Evolutionary conservation across 2,797 vertebrate species (phyloP).

Genomic region (Myripristis murdjan): DNA sequence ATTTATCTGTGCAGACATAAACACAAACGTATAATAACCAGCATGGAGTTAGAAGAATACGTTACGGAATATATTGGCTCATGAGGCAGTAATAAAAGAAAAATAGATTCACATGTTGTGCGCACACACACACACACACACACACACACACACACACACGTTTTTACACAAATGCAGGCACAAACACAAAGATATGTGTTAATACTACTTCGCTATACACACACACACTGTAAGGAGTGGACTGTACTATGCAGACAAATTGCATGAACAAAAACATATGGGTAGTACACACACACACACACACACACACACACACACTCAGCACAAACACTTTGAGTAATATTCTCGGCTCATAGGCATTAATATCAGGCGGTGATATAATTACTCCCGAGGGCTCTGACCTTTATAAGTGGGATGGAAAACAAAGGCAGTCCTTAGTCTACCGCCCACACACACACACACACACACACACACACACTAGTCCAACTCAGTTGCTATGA

Average conservation of each 20-base stretch:
- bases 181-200: too few species aligned
- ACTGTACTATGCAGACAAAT: not conserved
- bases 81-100: too few species aligned
- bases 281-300: constrained; percentile 14
- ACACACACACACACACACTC: constrained; percentile 48
- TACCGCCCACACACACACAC: constrained; percentile 39
- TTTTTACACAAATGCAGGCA: constrained; percentile 13
- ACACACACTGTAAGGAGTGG: not conserved
- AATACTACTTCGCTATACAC: too few species aligned
- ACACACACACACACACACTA: constrained; percentile 18
- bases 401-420: constrained; percentile 86
- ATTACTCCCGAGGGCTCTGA: constrained; percentile 78
- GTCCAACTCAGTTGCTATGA: constrained; percentile 75
- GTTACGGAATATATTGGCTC: too few species aligned
- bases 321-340: constrained; percentile 42
- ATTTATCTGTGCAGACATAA: too few species aligned
- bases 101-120: too few species aligned
- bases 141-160: constrained; percentile 20
- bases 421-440: constrained; percentile 80
- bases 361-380: constrained; percentile 71
- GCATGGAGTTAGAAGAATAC: too few species aligned
- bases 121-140: not conserved
- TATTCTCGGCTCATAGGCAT: constrained; percentile 64
- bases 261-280: constrained; percentile 11
- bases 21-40: too few species aligned